Base-by-base conservation (phyloP, 23 tunicate species). In the Trididemnum nubilum region DNA sequence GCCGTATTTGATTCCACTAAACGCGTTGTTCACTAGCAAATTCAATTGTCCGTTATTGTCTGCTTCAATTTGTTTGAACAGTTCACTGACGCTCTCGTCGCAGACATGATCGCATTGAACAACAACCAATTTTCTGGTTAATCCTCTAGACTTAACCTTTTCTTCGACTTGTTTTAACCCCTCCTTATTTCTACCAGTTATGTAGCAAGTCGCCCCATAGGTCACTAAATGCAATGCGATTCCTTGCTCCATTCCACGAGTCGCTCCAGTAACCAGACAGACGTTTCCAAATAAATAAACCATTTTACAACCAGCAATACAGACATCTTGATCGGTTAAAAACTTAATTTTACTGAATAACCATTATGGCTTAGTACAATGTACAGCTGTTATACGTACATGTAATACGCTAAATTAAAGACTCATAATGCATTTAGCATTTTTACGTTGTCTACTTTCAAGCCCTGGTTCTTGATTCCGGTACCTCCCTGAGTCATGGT, bases 201-300 rank as follows among this genome's bases (percentile, higher is more conserved):
- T 83, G 65, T 92, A 92, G 66, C 87, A 84, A 1, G 80, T 92
- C 26, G 97, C 92, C n/a, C 97, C 97, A 82, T 88, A 29, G 2
- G 49, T 33, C 9, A 92, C 85, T 19, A 92, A 44, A 51, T 89
- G 93, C 36, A 82, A 35, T 36, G 97, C 97, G 64, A 83, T 77
- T 9, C 97, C 92, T 38, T 59, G 71, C 9, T 92, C 97, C 28
- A 92, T 92, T 27, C 97, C 97, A 37, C 85, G 64, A 31, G 88
- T 76, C 1, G 93, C 97, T 2, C 97, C 92, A 64, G 97, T 92
- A 0, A 92, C 92, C 29, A 92, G 74, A 65, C 88, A 81, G 9
- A 92, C 52, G 34, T 83, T 77, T 19, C 89, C 93, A 1, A 12
- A 25, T 26, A 92, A 69, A 37, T 83, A 24, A 2, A 80, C 70